A percentile compares a stretch with the other conserved stretches of the same genome.
phyloP scores from a whole-genome alignment of 2,888 invertebrate species.

The Bellardia pandia region DNA sequence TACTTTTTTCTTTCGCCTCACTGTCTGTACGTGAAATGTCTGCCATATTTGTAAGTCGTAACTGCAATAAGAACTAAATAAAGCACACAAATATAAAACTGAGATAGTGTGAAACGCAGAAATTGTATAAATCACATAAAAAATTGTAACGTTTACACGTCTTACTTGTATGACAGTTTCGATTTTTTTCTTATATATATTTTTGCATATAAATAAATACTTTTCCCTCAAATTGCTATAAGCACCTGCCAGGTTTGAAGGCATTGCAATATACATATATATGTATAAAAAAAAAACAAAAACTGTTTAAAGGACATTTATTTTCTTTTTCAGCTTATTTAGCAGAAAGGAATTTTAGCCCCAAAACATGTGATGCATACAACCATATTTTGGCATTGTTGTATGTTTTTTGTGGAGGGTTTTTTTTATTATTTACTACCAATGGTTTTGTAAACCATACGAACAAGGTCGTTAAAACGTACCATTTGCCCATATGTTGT shows the following conservation, averaged over 20 bases:
- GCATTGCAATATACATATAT: background rate
- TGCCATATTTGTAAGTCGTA: background rate
- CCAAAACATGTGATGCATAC: conserved; percentile 24
- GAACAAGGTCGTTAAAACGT: conserved; percentile 60
- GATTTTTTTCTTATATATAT: conserved; percentile 7
- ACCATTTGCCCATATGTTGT: conserved; percentile 42
- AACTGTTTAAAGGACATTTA: conserved; percentile 29
- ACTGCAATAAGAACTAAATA: background rate
- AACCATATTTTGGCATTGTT: conserved; percentile 7
- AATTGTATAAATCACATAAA: conserved; percentile 56
- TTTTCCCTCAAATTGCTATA: background rate
- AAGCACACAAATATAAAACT: background rate
- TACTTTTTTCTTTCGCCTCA: background rate
- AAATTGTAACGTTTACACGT: conserved; percentile 50
- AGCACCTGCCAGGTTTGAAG: conserved; percentile 13
- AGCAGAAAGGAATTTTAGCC: conserved; percentile 20
- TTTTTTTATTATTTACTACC: conserved; percentile 51
- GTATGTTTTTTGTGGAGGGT: background rate
- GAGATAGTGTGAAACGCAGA: background rate
- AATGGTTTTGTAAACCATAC: conserved; percentile 36
- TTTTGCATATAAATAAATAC: conserved; percentile 5
- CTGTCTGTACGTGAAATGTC: conserved; percentile 34
- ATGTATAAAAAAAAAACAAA: background rate
- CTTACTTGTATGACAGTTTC: conserved; percentile 37
- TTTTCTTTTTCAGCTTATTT: conserved; percentile 55